These are phyloP conservation scores for Sesia bembeciformis DNA, from an alignment of 2,888 invertebrate species.

Conservation along the genomic window DNA sequence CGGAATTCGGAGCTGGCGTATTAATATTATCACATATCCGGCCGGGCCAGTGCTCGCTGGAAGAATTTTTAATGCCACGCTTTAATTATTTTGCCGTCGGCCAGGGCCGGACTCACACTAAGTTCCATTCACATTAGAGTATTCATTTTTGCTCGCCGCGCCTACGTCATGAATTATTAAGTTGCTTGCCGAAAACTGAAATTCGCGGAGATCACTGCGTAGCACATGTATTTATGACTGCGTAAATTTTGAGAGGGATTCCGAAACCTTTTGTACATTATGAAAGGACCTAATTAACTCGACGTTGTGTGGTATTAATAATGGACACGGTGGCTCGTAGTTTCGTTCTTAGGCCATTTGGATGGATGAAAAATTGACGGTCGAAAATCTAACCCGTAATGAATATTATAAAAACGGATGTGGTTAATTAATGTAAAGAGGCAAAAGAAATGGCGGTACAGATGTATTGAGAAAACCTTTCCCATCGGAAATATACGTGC, in stretches of 20 bases:
- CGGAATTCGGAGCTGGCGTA: constrained; percentile 20
- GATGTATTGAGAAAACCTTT: no score
- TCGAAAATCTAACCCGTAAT: not conserved
- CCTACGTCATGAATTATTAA: constrained; percentile 45
- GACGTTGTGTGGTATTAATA: constrained; percentile 29
- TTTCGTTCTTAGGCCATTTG: constrained; percentile 19
- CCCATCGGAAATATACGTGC: no score
- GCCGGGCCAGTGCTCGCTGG: constrained; percentile 51
- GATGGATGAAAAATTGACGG: constrained; percentile 7
- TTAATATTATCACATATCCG: constrained; percentile 74
- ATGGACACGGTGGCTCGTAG: constrained; percentile 24
- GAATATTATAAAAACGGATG: not conserved
- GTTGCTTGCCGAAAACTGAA: constrained; percentile 64
- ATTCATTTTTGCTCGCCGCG: constrained; percentile 63
- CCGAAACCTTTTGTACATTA: constrained; percentile 64
- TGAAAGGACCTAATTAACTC: constrained; percentile 68
- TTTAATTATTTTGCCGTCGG: constrained; percentile 70
- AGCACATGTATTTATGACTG: constrained; percentile 55
- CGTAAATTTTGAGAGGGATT: constrained; percentile 58
- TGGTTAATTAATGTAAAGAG: not conserved
- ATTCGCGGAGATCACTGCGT: constrained; percentile 53
- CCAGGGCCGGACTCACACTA: constrained; percentile 32
- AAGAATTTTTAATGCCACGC: constrained; percentile 72
- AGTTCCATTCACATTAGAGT: constrained; percentile 73
- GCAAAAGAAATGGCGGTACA: no score